These are phyloP conservation scores for Crocidura indochinensis DNA, from an alignment of 2,797 vertebrate species.

Conservation along the genomic window DNA sequence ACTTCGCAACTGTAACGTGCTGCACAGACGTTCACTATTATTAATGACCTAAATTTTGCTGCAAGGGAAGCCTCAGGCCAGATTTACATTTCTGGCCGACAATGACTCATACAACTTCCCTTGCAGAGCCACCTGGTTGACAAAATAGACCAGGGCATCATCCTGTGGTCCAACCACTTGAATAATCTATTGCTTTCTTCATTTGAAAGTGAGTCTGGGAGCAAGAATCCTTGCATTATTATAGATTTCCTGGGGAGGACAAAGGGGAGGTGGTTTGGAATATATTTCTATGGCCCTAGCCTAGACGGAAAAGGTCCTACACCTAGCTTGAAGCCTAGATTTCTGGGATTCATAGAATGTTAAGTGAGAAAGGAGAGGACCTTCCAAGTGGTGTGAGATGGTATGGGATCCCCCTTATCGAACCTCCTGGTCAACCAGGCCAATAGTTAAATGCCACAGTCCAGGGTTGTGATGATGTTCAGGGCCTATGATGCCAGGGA, in stretches of 20 bases:
- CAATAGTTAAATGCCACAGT: too few relatives aligned
- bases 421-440: too few relatives aligned
- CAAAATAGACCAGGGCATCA: constrained; percentile 75
- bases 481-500: too few relatives aligned
- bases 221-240: background rate
- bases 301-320: too few relatives aligned
- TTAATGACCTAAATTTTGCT: constrained; percentile 83
- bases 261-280: background rate
- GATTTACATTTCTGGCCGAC: constrained; percentile 86
- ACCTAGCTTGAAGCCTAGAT: background rate
- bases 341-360: background rate
- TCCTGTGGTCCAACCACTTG: constrained; percentile 79
- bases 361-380: background rate
- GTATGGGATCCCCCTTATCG: too few relatives aligned
- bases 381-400: background rate
- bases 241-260: background rate
- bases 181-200: constrained; percentile 78
- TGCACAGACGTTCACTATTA: constrained; percentile 74
- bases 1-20: constrained; percentile 73
- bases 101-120: constrained; percentile 84
- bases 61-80: constrained; percentile 79
- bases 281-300: background rate
- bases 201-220: constrained; percentile 73
- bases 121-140: constrained; percentile 82
- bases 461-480: too few relatives aligned